phyloP scores from a whole-genome alignment of 2,888 invertebrate genomes.

The Steinernema scapterisci region DNA sequence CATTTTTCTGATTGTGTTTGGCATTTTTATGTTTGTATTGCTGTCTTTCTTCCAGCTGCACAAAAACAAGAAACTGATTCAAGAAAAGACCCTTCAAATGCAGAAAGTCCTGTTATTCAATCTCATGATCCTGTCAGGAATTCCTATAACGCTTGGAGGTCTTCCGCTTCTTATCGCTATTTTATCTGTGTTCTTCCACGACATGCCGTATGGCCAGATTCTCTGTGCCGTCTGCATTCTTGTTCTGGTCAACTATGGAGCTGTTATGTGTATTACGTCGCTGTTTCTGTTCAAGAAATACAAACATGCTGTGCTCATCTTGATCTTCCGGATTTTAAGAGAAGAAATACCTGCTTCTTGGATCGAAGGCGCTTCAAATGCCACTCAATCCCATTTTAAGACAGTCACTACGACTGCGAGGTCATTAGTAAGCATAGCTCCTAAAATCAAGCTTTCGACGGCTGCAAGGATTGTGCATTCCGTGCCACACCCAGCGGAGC shows the following conservation, averaged over 20 bases:
- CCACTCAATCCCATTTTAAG: no score
- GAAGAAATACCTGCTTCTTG: neutral
- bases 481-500: no score
- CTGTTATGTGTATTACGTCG: constrained; percentile 5
- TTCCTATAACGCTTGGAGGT: neutral
- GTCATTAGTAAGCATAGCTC: no score
- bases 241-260: neutral
- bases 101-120: neutral
- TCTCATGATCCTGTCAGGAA: neutral
- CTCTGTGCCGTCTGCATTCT: neutral
- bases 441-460: no score
- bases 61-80: neutral
- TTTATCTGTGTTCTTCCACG: neutral
- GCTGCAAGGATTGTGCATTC: no score
- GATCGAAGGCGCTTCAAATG: no score
- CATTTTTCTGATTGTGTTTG: neutral
- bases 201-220: neutral
- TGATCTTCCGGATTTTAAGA: neutral
- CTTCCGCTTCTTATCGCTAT: neutral
- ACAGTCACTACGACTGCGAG: no score
- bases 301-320: neutral
- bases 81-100: neutral
- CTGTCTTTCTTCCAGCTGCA: neutral
- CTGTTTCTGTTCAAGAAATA: neutral
- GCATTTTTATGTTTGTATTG: neutral